Evolutionary conservation across 2,888 invertebrate genomes (phyloP), one percentile per base, ranked within the genome.

Genomic region (Drosophila borborema): DNA sequence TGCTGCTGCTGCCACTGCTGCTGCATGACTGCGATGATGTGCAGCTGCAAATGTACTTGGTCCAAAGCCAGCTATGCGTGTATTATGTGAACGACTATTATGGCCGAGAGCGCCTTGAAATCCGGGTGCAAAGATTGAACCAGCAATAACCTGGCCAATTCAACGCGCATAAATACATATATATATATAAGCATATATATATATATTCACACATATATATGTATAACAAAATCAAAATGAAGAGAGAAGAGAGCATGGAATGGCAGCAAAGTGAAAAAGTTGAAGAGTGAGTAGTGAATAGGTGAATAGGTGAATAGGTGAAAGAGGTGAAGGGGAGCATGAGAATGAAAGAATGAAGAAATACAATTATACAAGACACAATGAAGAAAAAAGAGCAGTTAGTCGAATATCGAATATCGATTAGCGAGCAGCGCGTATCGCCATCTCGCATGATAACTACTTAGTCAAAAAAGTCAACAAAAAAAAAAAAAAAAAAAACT

Each of bases 81-180:
- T 79, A 81, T 90, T 91, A 76, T 92, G 92, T 55, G 92, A 86
- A 66, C 92, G 92, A 80, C 85, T 92, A 74, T 92, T 92, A 72
- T 92, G 91, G 68, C 92, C 88, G 61, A 92, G 82, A 45, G 91
- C 92, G 69, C 92, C 91, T 74, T 91, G 85, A 80, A 92, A 92
- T 89, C 92, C 92, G 53, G 92, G 92, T 65, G 92, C 92, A 65
- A 92, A 91, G 80, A 92, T 92, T 48, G 92, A 92, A 74, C 92
- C 92, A 75, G 92, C 92, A 74, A 92, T 91, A 74, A 92, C 90
- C 92, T 92, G 60, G 62, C 80, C 80, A 64, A 63, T 56, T 45
- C 54, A 28, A 18, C 20, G 73, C 61, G 51, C 77, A 72, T 18
- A 28, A 74, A n/a, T 18, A 40, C n/a, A 46, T 46, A 7, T 16